These are phyloP conservation scores for Brotogeris chrysoptera DNA, from an alignment of 2,797 vertebrate genomes.

Conservation along the genomic window DNA sequence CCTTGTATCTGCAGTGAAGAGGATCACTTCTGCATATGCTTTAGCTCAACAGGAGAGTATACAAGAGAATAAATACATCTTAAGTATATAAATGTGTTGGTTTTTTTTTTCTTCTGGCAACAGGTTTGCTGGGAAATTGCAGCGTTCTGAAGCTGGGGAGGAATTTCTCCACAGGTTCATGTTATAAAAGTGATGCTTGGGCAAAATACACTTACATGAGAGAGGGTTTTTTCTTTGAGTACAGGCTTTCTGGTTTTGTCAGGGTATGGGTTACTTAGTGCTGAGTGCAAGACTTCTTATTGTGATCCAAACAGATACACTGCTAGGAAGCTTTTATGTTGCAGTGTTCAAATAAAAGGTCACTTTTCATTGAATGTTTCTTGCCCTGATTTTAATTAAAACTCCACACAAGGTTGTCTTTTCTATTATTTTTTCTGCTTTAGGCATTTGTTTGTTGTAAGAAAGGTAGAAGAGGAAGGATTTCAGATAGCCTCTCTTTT, in stretches of 20 bases:
- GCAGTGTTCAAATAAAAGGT: neutral
- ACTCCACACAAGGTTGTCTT: neutral
- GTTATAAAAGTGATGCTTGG: neutral
- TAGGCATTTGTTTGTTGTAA: neutral
- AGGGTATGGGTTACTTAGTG: neutral
- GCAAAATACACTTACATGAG: neutral
- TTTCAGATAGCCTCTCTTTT: neutral
- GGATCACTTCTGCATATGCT: neutral
- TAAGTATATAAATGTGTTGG: neutral
- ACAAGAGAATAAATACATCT: neutral
- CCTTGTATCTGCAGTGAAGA: neutral
- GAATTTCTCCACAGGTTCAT: neutral
- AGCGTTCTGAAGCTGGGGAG: neutral
- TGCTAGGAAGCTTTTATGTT: neutral
- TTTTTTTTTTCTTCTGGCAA: neutral
- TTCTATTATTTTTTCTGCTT: neutral
- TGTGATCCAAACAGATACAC: accelerated
- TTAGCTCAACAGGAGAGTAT: neutral
- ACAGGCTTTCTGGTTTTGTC: neutral
- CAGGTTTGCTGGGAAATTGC: neutral
- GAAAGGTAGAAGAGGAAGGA: neutral
- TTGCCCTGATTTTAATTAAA: neutral
- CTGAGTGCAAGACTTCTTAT: neutral
- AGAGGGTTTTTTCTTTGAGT: neutral
- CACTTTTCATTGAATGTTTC: neutral